Evolutionary conservation across 2,113 vertebrate genomes (phyloP).

Genomic region (Rutilus rutilus): DNA sequence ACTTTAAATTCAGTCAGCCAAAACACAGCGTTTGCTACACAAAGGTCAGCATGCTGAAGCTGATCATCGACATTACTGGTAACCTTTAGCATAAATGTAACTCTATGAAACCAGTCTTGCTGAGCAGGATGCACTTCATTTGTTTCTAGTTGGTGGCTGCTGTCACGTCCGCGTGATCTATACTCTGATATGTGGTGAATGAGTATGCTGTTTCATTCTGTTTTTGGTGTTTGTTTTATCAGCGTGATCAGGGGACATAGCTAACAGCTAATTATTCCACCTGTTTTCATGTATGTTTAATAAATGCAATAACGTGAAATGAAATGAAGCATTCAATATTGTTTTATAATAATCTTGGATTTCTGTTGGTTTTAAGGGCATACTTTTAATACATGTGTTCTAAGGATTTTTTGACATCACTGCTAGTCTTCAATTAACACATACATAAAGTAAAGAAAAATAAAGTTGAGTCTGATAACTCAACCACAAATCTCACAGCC

Average conservation of each 20-base stretch:
- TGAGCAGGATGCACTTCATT: background rate
- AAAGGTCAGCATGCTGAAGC: background rate
- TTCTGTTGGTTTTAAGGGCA: background rate
- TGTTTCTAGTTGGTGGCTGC: background rate
- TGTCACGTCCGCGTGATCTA: slow-evolving; percentile 32
- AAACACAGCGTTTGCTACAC: background rate
- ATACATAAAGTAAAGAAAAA: too few relatives aligned
- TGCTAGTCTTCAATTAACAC: background rate
- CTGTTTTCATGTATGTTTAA: background rate
- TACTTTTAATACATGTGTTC: background rate
- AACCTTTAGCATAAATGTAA: background rate
- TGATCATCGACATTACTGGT: background rate
- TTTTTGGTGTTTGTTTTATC: background rate
- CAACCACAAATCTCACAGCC: background rate
- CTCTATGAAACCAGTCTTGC: background rate
- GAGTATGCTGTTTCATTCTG: background rate
- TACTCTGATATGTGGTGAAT: slow-evolving; percentile 3
- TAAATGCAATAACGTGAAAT: background rate
- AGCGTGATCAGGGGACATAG: background rate
- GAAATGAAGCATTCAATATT: too few relatives aligned
- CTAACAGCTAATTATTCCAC: background rate
- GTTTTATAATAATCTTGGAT: background rate
- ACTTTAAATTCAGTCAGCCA: background rate
- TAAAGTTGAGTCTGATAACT: background rate
- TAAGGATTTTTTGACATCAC: background rate